Base-by-base conservation (phyloP, 2,797 vertebrate species). In the Perdix hodgsoniae region DNA sequence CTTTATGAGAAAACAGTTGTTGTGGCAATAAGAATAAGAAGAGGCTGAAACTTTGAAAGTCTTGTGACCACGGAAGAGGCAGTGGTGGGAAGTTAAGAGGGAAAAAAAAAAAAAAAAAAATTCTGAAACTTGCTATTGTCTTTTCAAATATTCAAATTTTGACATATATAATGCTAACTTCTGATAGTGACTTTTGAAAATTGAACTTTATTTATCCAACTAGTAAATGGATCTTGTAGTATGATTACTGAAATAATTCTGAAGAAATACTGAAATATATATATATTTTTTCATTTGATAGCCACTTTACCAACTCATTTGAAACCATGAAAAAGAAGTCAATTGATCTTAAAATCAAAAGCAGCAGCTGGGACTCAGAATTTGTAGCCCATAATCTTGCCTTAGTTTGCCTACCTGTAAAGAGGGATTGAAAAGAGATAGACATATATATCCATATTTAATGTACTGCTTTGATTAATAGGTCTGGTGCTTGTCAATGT, bases 131-230 rank as follows among this genome's bases (percentile, higher is more conserved):
- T 24, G 17, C 35, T 49, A 31, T 71, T 78, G 13, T 74, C 29
- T 39, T 54, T 76, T 64, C 31, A 59, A 81, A 70, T 85, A 64
- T 33, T 63, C 59, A 76, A 56, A 86, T 35, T 40, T 72, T 6
- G 72, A 3, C 5, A 5, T 61, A 23, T 77, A 54, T 86, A 50
- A 71, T 11, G 1, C 52, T 56, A 50, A 35, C 37, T 95, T 59
- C 76, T 89, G 29, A 66, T 84, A 37, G 13, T 86, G 49, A 78
- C 63, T 77, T 75, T 75, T 91, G 49, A 80, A 69, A 92, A 67
- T 65, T 77, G 63, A 45, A 23, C 44, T 63, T 93, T 85, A 47
- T 6, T 71, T 86, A 81, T 35, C 59, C 63, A 80, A 9, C 57
- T 69, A 88, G 17, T 84, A 39, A 91, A 82, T 65, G 45, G n/a